phyloP scores from a whole-genome alignment of 2,113 vertebrate species.

The Xiphorhynchus elegans region DNA sequence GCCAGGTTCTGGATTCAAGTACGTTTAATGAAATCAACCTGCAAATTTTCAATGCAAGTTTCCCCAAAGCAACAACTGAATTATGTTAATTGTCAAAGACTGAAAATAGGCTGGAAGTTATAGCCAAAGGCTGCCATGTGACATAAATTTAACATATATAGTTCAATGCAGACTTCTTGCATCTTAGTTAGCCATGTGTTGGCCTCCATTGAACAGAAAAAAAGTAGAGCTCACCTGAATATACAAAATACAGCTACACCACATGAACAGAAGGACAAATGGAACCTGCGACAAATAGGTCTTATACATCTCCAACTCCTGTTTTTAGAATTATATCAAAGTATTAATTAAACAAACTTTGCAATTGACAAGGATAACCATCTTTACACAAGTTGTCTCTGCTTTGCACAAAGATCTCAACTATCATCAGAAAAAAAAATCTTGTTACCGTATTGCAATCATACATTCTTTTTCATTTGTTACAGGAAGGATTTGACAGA shows the following conservation, averaged over 20 bases:
- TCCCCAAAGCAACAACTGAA: neutral
- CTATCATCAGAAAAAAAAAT: neutral
- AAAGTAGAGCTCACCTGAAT: neutral
- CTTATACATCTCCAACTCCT: neutral
- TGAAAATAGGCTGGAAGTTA: neutral
- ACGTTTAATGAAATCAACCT: neutral
- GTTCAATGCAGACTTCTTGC: neutral
- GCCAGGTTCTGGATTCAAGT: neutral
- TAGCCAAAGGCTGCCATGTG: neutral
- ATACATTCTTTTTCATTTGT: fast-evolving
- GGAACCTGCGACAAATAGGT: neutral
- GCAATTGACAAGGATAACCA: neutral
- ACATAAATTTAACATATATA: neutral
- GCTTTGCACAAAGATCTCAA: neutral
- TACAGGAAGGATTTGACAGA: neutral
- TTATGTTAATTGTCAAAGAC: neutral
- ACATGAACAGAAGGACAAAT: neutral
- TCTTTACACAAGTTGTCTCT: neutral
- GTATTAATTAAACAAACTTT: neutral
- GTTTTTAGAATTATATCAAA: neutral
- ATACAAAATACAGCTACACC: neutral
- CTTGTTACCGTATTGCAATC: neutral
- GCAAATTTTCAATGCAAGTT: neutral
- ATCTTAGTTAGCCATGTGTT: neutral
- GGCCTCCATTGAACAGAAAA: neutral